Conservation (phyloP, 2,113 vertebrate genomes). For the Cyprinus carpio region DNA sequence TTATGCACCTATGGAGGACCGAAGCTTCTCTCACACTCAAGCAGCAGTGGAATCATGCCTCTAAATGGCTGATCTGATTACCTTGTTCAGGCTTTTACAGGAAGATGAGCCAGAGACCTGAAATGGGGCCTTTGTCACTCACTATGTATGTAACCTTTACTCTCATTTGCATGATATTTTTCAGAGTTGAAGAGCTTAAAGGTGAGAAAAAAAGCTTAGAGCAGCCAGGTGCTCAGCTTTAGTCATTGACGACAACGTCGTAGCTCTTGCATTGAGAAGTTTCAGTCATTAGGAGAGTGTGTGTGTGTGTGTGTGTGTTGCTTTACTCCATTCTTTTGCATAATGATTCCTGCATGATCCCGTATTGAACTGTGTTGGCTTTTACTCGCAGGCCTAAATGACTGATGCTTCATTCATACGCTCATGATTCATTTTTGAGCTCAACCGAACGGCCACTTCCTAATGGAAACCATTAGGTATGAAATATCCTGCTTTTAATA, state of each 20-base stretch:
- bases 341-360: slow-evolving; percentile 36
- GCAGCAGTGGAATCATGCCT: slow-evolving; percentile 21
- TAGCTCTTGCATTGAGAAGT: slow-evolving; percentile 43
- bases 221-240: slow-evolving; percentile 48
- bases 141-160: slow-evolving; percentile 57
- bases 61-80: slow-evolving; percentile 59
- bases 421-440: slow-evolving; percentile 11
- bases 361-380: slow-evolving; percentile 25
- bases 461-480: not conserved
- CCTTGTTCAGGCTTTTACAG: slow-evolving; percentile 50
- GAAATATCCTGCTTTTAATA: slow-evolving; percentile 29
- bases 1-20: slow-evolving; percentile 25
- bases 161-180: slow-evolving; percentile 54
- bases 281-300: slow-evolving; percentile 42
- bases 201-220: not conserved
- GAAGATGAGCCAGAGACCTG: slow-evolving; percentile 54
- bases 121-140: slow-evolving; percentile 56
- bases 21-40: slow-evolving; percentile 15
- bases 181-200: slow-evolving; percentile 44
- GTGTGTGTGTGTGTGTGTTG: slow-evolving; percentile 6
- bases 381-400: not conserved
- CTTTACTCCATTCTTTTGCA: slow-evolving; percentile 19
- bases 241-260: slow-evolving; percentile 37
- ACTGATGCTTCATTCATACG: slow-evolving; percentile 2
- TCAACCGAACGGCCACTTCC: not conserved